Conservation (phyloP, 2,888 invertebrate species). For the Endotricha flammealis region DNA sequence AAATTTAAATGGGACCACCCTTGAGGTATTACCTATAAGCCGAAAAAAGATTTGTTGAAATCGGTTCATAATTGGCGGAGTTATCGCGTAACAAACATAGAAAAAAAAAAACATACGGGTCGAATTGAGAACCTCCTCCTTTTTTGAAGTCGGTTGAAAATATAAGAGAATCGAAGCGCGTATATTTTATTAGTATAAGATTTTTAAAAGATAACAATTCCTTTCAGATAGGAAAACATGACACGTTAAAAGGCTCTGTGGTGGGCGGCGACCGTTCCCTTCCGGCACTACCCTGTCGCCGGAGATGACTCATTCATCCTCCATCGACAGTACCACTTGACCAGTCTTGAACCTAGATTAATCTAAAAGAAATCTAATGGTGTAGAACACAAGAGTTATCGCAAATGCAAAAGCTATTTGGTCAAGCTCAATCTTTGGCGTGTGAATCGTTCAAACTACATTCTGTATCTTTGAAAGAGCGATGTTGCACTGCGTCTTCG, state of each 20-base stretch:
- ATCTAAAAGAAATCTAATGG: not conserved
- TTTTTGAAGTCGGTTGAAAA: too few species aligned
- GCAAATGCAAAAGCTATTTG: not conserved
- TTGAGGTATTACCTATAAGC: too few species aligned
- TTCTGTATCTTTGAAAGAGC: constrained; percentile 7
- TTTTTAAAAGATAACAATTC: constrained; percentile 9
- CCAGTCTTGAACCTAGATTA: not conserved
- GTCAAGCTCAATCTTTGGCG: constrained; percentile 7
- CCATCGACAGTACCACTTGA: constrained; percentile 36
- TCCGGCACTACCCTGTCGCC: constrained; percentile 51
- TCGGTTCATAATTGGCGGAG: too few species aligned
- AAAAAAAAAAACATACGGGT: too few species aligned
- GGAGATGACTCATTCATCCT: constrained; percentile 62
- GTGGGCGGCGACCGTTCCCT: constrained; percentile 31
- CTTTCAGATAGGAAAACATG: constrained; percentile 32
- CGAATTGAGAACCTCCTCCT: too few species aligned
- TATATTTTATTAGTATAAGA: too few species aligned
- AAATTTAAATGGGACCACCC: too few species aligned
- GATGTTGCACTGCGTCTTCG: too few species aligned
- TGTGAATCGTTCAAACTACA: constrained; percentile 7
- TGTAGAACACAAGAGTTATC: not conserved
- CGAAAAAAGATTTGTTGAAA: too few species aligned
- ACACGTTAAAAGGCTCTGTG: constrained; percentile 47
- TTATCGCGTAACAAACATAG: too few species aligned
- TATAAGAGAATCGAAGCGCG: too few species aligned